Evolutionary conservation across 2,797 vertebrate genomes (phyloP), one percentile per base, ranked within the genome.

Genomic region (Lerista edwardsae): DNA sequence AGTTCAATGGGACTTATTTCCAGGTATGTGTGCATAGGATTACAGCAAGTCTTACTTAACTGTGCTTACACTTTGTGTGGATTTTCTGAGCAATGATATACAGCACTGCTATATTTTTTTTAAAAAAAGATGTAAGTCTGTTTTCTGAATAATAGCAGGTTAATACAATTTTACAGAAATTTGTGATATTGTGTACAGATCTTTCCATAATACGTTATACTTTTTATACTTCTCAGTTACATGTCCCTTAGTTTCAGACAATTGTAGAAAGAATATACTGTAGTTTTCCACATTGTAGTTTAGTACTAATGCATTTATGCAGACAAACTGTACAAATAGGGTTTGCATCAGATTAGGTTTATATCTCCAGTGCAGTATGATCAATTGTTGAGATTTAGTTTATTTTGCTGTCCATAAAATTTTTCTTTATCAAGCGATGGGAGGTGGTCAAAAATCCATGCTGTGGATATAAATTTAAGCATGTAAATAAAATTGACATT

Each of bases 101-200:
- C 77, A n/a, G n/a, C n/a, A n/a, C n/a, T 91, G 89, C 90, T 93
- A 80, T 92, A 90, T 91, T 83, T 94, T 92, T 86, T 14, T 10
- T 47, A 47, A 5, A 88, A 91, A 89, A 87, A 92, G 92, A 78
- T 83, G 81, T 74, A 84, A 88, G 87, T 80, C 86, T 92, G 90
- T 94, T 87, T 91, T 82, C 80, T 92, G 85, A 93, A 91, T 93
- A 75, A 93, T 89, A 90, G 91, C 90, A 91, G 82, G 57, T n/a
- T 5, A 65, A 55, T 59, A 91, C 86, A 23, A 4, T 44, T 47
- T 76, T 34, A 23, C 31, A 61, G 17, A 17, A 7, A 21, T 68
- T 36, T 36, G 6, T 59, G 17, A 39, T 41, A 31, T 61, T 31
- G 31, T 36, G 8, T 23, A 27, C n/a, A 23, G 17, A 68, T 69